Evolutionary conservation across 2,888 invertebrate genomes (phyloP).

Genomic region (Cantharis nigra): DNA sequence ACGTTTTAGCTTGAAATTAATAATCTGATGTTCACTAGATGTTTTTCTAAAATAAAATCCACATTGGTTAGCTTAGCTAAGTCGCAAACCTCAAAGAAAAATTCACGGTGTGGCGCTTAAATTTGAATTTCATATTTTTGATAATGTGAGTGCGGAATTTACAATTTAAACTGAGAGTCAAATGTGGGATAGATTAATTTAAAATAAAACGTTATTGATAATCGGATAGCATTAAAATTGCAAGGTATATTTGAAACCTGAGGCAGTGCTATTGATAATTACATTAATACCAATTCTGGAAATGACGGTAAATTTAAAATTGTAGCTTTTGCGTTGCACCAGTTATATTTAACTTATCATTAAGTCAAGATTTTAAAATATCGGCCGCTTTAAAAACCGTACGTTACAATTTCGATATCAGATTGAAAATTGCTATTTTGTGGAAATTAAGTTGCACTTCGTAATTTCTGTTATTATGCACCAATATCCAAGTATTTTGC

Average conservation of each 20-base stretch:
- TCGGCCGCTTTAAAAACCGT: conserved; percentile 47
- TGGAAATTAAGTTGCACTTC: conserved; percentile 54
- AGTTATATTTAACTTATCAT: conserved; percentile 45
- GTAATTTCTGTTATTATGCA: conserved; percentile 52
- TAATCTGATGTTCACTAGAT: no score
- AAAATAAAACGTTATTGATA: conserved; percentile 6
- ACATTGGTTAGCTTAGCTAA: background rate
- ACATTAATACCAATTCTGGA: conserved; percentile 54
- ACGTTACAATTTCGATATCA: conserved; percentile 54
- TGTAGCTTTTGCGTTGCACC: conserved; percentile 44
- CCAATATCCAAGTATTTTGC: conserved; percentile 47
- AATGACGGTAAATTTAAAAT: conserved; percentile 55
- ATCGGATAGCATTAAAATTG: conserved; percentile 25
- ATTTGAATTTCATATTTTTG: background rate
- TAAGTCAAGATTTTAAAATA: conserved; percentile 48
- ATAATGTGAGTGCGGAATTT: background rate
- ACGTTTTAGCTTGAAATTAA: background rate
- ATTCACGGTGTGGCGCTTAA: background rate
- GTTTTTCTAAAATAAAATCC: background rate
- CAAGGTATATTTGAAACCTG: conserved; percentile 34
- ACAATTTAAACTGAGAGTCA: background rate
- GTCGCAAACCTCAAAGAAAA: background rate
- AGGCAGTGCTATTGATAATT: conserved; percentile 52
- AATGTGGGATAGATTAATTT: background rate
- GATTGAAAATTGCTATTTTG: conserved; percentile 58